phyloP scores from a whole-genome alignment of 2,888 invertebrate genomes.

The Linnaemya tessellans region DNA sequence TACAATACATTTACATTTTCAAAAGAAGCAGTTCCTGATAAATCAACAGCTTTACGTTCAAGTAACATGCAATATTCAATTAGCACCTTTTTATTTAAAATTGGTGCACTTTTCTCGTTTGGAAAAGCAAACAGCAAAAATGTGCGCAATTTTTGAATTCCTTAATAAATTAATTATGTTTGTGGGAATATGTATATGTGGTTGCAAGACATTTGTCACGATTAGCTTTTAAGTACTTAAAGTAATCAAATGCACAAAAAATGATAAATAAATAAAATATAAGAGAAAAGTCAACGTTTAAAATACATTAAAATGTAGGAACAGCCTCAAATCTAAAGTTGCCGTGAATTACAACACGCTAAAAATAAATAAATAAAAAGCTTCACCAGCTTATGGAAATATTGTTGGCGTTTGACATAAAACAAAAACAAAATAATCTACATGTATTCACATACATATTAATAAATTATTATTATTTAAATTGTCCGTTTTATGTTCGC shows the following conservation, averaged over 20 bases:
- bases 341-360: not conserved
- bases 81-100: conserved; percentile 25
- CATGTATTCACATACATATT: conserved; percentile 4
- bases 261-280: not conserved
- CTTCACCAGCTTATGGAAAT: not conserved
- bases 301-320: conserved; percentile 7
- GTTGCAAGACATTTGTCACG: conserved; percentile 14
- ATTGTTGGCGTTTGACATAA: conserved; percentile 2
- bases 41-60: conserved; percentile 10
- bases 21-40: conserved; percentile 16
- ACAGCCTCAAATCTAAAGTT: conserved; percentile 12
- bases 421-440: conserved; percentile 8
- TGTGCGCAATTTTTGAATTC: conserved; percentile 5
- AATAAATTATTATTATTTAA: conserved; percentile 24
- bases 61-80: conserved; percentile 55
- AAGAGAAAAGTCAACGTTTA: conserved; percentile 10
- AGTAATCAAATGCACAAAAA: not conserved
- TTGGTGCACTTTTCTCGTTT: not conserved
- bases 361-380: conserved; percentile 5
- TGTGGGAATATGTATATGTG: conserved; percentile 2
- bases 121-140: not conserved
- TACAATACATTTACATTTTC: not conserved
- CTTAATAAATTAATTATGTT: not conserved
- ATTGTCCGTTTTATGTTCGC: conserved; percentile 24
- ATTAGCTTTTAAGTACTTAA: conserved; percentile 6